Evolutionary conservation across 1,140 invertebrate genomes (phyloP), one percentile per base, ranked within the genome.

Genomic region (Zaprionus ghesquierei): DNA sequence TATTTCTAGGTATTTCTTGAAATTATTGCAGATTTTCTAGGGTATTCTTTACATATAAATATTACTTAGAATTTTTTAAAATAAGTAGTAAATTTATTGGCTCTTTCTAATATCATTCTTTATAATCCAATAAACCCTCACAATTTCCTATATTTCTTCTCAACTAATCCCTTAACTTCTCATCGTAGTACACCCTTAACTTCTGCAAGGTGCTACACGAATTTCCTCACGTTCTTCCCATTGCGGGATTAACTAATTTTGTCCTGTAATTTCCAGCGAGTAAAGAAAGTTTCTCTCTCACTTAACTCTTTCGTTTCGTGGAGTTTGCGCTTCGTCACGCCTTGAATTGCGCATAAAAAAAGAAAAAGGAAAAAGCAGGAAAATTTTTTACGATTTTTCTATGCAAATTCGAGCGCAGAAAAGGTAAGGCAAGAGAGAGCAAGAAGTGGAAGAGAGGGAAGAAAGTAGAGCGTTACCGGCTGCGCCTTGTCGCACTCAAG

Each of bases 341-440:
- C 69, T 73, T 23, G 56, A 85, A 75, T 75, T 86, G 77, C 65
- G 75, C 51, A 68, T 65, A 53, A 60, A 49, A 75, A 69, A 59
- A 13, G 51, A 53, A 66, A 56, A 69, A 59, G 15, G 51, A 53
- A 66, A 56, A 72, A 41, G 31, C n/a, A 51, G 59, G 33, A 50
- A 86, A 58, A 81, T 75, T 86, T 85, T 85, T 85, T 86, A 85
- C 75, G 81, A 86, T 86, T 49, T 85, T 85, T 38, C 70, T 86
- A 85, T 85, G 81, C 82, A 85, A 86, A 85, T 86, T 77, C 55
- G 6, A 13, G 71, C 27, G 50, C 22, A 25, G 46, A 15, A 56
- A 20, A 51, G 31, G n/a, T n/a, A n/a, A n/a, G 6, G 27, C 5
- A 29, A 29, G 5, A 9, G 27, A 25, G 35, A 5, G 27, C 5